A percentile compares a stretch with the other conserved stretches of the same genome.
Evolutionary conservation across 2,113 vertebrate species (phyloP).

Genomic region (Origma solitaria): DNA sequence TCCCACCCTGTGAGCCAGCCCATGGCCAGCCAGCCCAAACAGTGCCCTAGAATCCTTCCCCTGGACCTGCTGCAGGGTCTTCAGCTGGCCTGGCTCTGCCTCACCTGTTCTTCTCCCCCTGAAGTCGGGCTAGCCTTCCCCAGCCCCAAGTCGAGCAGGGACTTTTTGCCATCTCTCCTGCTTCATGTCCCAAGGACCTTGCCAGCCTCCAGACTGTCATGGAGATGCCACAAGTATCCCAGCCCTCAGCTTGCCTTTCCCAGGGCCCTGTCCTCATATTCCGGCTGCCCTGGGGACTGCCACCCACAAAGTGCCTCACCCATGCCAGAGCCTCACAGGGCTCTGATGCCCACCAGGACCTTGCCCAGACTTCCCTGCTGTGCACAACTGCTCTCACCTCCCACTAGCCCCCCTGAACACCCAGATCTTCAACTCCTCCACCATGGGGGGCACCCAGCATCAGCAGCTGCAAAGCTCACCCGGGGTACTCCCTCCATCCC

Average conservation of each 20-base stretch:
- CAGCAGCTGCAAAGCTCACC: not conserved
- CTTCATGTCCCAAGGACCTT: not conserved
- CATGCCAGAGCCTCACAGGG: not conserved
- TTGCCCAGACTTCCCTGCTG: not conserved
- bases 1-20: not conserved
- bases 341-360: not conserved
- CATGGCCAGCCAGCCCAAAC: rapidly evolving
- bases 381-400: not conserved
- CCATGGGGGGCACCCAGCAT: not conserved
- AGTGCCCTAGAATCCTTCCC: not conserved
- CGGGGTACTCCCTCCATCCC: not conserved
- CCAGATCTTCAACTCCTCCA: not conserved
- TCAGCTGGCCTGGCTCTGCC: not conserved
- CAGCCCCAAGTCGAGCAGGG: not conserved
- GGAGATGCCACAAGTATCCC: not conserved
- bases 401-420: not conserved
- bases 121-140: not conserved
- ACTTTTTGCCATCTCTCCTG: not conserved
- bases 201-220: not conserved
- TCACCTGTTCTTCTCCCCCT: not conserved
- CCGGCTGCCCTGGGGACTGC: not conserved
- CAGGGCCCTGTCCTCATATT: not conserved
- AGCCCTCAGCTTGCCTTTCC: not conserved
- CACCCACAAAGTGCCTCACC: too few species aligned
- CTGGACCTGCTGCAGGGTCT: not conserved